Conservation (phyloP, 2,113 vertebrate species). For the Amphiprion percula region DNA sequence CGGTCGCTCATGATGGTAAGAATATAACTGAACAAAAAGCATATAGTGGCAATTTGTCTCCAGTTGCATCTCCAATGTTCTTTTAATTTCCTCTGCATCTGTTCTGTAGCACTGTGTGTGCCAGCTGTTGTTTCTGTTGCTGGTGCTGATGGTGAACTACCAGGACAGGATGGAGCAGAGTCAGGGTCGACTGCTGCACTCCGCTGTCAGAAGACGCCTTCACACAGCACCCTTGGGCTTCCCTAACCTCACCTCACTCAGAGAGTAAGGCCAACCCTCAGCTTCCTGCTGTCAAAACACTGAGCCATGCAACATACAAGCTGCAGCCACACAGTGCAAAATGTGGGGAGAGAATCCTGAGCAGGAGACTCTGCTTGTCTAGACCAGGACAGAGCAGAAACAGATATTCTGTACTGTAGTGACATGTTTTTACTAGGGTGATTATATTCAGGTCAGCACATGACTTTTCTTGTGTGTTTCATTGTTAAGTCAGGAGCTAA, state of each 20-base stretch:
- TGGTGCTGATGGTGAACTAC: constrained; percentile 87
- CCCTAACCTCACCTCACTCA: constrained; percentile 74
- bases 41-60: neutral
- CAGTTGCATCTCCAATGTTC: neutral
- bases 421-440: too few relatives aligned
- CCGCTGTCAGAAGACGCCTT: constrained; percentile 69
- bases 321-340: neutral
- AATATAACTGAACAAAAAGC: neutral
- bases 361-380: neutral
- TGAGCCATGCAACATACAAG: neutral
- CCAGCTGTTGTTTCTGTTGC: constrained; percentile 84
- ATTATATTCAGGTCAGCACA: too few relatives aligned
- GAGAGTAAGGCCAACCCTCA: constrained; percentile 60
- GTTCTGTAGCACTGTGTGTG: constrained; percentile 77
- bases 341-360: neutral
- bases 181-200: constrained; percentile 77
- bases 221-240: constrained; percentile 51
- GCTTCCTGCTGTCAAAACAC: constrained; percentile 12
- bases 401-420: too few relatives aligned
- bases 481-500: too few relatives aligned
- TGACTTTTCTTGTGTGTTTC: too few relatives aligned
- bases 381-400: too few relatives aligned
- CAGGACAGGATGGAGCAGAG: constrained; percentile 76
- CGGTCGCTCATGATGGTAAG: constrained; percentile 83
- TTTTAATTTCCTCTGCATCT: neutral